Base-by-base conservation (phyloP, 2,888 invertebrate genomes). In the Drosophila helvetica region DNA sequence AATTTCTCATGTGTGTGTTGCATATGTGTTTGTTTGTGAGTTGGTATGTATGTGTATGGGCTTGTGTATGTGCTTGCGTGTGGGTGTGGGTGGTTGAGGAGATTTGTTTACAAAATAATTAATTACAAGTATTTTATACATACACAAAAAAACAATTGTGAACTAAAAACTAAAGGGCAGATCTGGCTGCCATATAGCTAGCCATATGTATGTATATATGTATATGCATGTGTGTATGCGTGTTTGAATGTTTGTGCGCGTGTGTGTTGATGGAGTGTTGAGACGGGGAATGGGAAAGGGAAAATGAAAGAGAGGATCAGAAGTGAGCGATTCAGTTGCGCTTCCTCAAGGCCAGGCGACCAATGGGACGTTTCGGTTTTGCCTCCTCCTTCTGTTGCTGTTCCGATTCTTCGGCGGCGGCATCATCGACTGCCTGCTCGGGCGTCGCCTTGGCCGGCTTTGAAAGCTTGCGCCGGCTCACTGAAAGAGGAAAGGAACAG, bases 331-430 rank as follows among this genome's bases (percentile, higher is more conserved):
- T 84, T 89, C 38, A 91, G 74, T 81, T 89, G 85, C 91, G 91
- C 75, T 91, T 91, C 79, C 91, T 89, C 77, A 91, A 86, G 71
- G 87, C 76, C 75, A 92, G 83, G 58, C 92, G 91, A 54, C 83
- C 82, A 59, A 84, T 80, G 45, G 90, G 90, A 70, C 91, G 91
- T 82, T 90, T 90, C 52, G 84, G 86, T 62, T 90, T 89, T 42
- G 87, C 66, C 71, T 91, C 90, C 74, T 91, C 91, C 72, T 87
- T 89, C 54, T 88, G 89, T 50, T 86, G 89, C 58, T 87, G 84
- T 63, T 89, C 90, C 47, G 86, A 84, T 51, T 90, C 91, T 63
- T 89, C 91, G 59, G 87, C 90, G 33, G 83, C 82, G 22, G 85
- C 77, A 55, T 90, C 90, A 5, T 85, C 85, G 47, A 67, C 82